Percentiles rank a stretch among this genome's conserved stretches.
phyloP scores from a whole-genome alignment of 2,797 vertebrate species.

The Channa striata region DNA sequence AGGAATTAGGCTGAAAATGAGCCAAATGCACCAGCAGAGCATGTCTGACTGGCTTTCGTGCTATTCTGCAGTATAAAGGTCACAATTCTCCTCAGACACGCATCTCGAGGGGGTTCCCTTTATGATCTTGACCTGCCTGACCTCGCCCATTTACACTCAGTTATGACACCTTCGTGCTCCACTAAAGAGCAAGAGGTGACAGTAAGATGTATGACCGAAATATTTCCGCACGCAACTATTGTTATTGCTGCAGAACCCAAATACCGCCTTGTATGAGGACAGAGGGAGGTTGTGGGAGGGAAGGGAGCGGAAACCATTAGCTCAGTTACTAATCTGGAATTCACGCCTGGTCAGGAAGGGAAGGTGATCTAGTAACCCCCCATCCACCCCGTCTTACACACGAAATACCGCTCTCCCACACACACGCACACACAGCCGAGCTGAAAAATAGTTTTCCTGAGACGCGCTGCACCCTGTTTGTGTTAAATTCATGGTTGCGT shows the following conservation, averaged over 20 bases:
- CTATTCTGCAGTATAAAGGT: conserved; percentile 10
- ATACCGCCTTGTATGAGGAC: conserved; percentile 60
- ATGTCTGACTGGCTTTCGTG: conserved; percentile 4
- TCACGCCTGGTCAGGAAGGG: conserved; percentile 72
- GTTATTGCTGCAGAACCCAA: conserved; percentile 70
- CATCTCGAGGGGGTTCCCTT: conserved; percentile 43
- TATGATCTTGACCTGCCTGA: conserved; percentile 48
- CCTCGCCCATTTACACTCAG: conserved; percentile 53
- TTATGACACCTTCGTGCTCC: conserved; percentile 77
- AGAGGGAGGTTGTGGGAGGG: conserved; percentile 31
- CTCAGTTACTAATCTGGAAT: conserved; percentile 82
- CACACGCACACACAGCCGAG: conserved; percentile 4
- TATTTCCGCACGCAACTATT: conserved; percentile 86
- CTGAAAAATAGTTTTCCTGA: conserved; percentile 4
- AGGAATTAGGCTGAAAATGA: conserved; percentile 9
- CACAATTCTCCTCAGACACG: conserved; percentile 57
- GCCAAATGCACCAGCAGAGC: conserved; percentile 21
- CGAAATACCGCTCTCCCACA: conserved; percentile 14
- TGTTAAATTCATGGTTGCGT: conserved; percentile 54
- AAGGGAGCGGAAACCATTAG: conserved; percentile 67
- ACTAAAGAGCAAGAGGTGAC: conserved; percentile 76
- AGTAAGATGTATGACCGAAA: conserved; percentile 84
- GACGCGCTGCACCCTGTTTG: conserved; percentile 20
- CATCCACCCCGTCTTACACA: not conserved
- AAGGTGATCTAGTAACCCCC: conserved; percentile 71